Base-by-base conservation (phyloP, 2,888 invertebrate genomes). In the Netelia melanura region DNA sequence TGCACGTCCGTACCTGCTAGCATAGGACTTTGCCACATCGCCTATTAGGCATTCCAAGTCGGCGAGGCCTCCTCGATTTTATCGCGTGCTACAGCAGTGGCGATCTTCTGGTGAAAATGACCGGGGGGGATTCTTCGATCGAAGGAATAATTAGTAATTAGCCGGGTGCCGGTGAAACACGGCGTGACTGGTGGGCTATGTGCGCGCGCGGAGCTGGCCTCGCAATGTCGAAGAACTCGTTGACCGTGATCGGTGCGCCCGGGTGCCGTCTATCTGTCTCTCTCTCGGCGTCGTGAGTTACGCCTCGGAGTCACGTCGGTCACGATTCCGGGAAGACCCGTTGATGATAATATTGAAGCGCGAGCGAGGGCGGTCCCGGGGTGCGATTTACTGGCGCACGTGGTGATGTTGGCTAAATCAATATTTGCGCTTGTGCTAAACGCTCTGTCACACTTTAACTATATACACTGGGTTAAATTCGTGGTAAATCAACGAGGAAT, bases 281-380 rank as follows among this genome's bases (percentile, higher is more conserved):
- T 67, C 67, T 67, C 44, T 44, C 67, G 65, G 78, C 81, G 86
- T 74, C 77, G 56, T 77, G 78, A 78, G 78, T 85, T 76, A 81
- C 86, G 77, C 86, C 84, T 77, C 30, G 38, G 64, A 85, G 87
- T 86, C 86, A 87, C 86, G 83, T 86, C 78, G 83, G 84, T 86
- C 86, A 86, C 86, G 86, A 86, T 81, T 85, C 74, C 62, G 52
- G 74, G 76, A 78, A 79, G 67, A 38, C 52, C 72, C 25, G 75
- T 79, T 76, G 85, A 82, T 79, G 85, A 82, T 79, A 67, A 82
- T 72, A 82, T 76, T n/a, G 82, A 71, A 85, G 65, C 85, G 44
- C 43, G 10, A 70, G 79, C 70, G 38, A 48, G 38, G 52, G 75
- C 38, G 38, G 64, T 58, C 10, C 56, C 67, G 48, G 21, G 17